phyloP scores from a whole-genome alignment of 2,797 vertebrate species.

The Nyctibius grandis region DNA sequence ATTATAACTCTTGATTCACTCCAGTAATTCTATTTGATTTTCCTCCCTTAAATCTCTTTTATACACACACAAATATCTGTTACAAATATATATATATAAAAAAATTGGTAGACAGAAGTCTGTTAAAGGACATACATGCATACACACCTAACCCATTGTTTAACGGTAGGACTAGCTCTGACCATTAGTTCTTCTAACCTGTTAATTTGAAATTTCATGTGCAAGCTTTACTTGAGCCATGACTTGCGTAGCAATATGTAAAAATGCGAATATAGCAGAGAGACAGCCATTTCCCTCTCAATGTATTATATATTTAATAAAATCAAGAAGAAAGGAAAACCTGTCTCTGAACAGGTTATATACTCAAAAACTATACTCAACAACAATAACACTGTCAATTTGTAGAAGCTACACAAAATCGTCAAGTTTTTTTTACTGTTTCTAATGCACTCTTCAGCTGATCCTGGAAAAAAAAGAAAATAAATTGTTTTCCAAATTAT shows the following conservation, averaged over 20 bases:
- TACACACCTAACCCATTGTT: neutral
- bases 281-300: neutral
- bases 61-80: neutral
- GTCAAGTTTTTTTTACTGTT: neutral
- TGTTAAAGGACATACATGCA: neutral
- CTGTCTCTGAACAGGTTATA: neutral
- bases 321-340: neutral
- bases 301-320: neutral
- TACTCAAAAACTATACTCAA: neutral
- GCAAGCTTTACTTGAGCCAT: neutral
- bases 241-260: neutral
- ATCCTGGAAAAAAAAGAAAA: neutral
- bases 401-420: neutral
- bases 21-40: neutral
- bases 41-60: neutral
- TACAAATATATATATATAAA: neutral
- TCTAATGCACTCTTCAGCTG: neutral
- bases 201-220: neutral
- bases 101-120: neutral
- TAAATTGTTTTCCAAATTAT: neutral
- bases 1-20: neutral
- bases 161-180: neutral
- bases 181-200: neutral
- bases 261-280: neutral
- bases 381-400: neutral